Percentiles rank a stretch among this genome's conserved stretches.
Conservation (phyloP, 92 coral and sea anemone genomes). For the Epizoanthus fatuus region DNA sequence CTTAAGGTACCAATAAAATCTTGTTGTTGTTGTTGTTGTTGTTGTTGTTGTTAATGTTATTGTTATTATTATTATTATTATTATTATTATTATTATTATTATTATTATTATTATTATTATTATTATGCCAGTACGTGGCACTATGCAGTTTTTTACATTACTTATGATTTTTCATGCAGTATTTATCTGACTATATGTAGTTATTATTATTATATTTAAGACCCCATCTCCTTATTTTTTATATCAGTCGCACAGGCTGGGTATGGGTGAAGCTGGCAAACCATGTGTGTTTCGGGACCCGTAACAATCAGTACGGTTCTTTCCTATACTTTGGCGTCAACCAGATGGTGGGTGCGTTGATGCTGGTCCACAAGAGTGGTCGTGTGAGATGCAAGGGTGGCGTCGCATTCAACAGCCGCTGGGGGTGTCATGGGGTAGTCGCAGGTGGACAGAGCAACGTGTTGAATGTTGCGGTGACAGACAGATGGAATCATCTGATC, state of each 20-base stretch:
- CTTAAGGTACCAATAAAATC: too few species aligned
- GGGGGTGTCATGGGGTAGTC: background rate
- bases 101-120: too few species aligned
- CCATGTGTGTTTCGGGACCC: slow-evolving; percentile 15
- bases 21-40: too few species aligned
- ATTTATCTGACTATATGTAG: too few species aligned
- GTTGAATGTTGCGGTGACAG: slow-evolving; percentile 15
- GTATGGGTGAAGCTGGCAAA: background rate
- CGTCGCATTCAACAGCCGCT: background rate
- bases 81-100: too few species aligned
- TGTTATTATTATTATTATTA: too few species aligned
- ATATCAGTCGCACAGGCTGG: background rate
- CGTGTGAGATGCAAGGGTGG: background rate
- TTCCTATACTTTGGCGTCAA: background rate
- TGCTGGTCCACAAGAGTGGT: slow-evolving; percentile 3
- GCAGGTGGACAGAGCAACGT: background rate
- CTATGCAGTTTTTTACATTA: too few species aligned
- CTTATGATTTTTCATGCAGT: too few species aligned
- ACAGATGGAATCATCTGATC: slow-evolving; percentile 7
- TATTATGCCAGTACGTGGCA: too few species aligned
- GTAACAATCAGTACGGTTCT: slow-evolving; percentile 8
- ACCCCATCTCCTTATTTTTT: background rate
- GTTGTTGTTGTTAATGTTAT: too few species aligned
- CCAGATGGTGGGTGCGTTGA: background rate
- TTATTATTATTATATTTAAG: too few species aligned